These are phyloP conservation scores for Brenthis hecate DNA, from an alignment of 2,888 invertebrate genomes.

Conservation along the genomic window DNA sequence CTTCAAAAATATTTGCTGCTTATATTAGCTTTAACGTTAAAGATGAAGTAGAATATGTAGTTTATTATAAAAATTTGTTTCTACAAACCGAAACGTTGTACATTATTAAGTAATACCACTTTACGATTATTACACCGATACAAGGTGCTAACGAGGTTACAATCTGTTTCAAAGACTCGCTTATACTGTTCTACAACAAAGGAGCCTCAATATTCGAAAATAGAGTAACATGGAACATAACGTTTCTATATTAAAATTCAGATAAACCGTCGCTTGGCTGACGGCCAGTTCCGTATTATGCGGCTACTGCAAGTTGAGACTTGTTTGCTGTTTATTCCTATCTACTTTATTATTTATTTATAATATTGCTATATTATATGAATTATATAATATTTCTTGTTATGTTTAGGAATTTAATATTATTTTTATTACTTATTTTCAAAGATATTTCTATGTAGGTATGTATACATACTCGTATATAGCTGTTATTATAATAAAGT, in stretches of 20 bases:
- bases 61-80: constrained; percentile 12
- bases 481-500: no score
- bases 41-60: neutral
- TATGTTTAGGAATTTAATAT: no score
- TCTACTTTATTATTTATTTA: constrained; percentile 1
- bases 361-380: neutral
- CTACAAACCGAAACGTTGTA: constrained; percentile 14
- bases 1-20: constrained; percentile 1
- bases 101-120: constrained; percentile 28
- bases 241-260: constrained; percentile 66
- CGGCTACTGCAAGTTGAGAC: constrained; percentile 15
- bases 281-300: constrained; percentile 54
- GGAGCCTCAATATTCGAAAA: constrained; percentile 58
- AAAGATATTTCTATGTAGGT: no score
- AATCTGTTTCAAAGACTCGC: constrained; percentile 30
- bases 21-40: constrained; percentile 1
- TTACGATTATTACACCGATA: constrained; percentile 35
- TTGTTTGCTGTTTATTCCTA: constrained; percentile 1
- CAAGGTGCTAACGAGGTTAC: constrained; percentile 27
- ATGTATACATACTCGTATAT: no score
- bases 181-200: constrained; percentile 55
- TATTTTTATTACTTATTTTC: no score
- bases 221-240: constrained; percentile 67
- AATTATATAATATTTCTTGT: no score
- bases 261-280: constrained; percentile 58